Conservation (phyloP, 2,797 vertebrate species). For the Tokudaia tokunoshimensis region DNA sequence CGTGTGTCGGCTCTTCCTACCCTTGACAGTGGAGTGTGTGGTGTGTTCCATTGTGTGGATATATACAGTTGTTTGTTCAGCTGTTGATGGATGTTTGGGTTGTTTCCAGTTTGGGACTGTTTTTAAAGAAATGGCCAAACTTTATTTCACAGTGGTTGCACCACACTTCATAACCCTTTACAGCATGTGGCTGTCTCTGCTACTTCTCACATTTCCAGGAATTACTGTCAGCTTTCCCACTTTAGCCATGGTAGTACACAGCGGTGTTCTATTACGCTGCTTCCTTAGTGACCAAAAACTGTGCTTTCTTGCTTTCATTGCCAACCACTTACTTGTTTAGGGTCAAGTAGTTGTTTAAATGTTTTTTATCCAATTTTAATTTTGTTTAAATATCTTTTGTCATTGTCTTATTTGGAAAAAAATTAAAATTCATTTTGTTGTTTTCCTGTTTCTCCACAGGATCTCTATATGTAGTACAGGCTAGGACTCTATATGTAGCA, state of each 20-base stretch:
- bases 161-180: neutral
- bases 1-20: neutral
- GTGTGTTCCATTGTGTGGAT: neutral
- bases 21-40: neutral
- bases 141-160: neutral
- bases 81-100: neutral
- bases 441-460: neutral
- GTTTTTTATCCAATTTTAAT: constrained; percentile 3
- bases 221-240: neutral
- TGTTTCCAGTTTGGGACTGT: constrained; percentile 36
- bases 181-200: neutral
- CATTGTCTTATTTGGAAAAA: neutral
- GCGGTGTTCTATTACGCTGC: neutral
- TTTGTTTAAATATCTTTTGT: constrained; percentile 33
- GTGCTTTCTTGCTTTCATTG: neutral
- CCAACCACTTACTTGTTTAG: neutral
- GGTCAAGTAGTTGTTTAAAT: neutral
- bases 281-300: neutral
- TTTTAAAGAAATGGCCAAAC: constrained; percentile 47
- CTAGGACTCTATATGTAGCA: neutral
- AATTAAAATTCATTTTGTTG: neutral
- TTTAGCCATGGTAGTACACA: neutral
- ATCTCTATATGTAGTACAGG: neutral
- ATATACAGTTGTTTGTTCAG: constrained; percentile 22
- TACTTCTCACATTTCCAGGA: neutral